These are phyloP conservation scores for Ascaphus truei DNA, from an alignment of 2,113 vertebrate genomes.

Conservation along the genomic window DNA sequence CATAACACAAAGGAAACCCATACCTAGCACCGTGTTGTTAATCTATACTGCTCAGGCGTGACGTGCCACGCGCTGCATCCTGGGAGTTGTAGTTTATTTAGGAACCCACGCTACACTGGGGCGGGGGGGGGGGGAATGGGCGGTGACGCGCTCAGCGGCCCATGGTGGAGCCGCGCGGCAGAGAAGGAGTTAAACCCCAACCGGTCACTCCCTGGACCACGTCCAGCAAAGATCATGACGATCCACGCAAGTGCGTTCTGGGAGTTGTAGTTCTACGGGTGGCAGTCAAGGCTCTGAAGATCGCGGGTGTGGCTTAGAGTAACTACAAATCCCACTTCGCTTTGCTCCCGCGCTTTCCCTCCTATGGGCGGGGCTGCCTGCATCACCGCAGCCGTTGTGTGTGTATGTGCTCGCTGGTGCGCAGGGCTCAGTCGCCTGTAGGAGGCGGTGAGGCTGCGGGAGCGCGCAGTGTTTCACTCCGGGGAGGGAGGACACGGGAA, in stretches of 20 bases:
- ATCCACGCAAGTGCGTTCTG: neutral
- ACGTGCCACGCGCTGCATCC: neutral
- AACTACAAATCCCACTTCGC: conserved; percentile 6
- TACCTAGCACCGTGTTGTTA: no score
- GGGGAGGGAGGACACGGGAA: neutral
- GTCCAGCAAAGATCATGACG: neutral
- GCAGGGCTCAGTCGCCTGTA: conserved; percentile 15
- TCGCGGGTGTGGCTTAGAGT: neutral
- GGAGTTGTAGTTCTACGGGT: neutral
- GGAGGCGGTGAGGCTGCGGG: conserved; percentile 17
- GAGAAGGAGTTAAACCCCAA: neutral
- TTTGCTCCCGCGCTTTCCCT: neutral
- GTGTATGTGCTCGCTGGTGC: neutral
- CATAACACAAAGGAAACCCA: no score
- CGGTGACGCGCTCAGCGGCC: neutral
- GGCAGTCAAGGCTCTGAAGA: neutral
- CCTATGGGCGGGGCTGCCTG: neutral
- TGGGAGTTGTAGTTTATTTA: neutral
- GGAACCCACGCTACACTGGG: no score
- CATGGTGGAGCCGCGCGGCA: neutral
- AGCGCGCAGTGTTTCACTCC: no score
- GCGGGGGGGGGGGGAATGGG: no score
- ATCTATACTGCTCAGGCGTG: no score
- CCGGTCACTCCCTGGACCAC: neutral
- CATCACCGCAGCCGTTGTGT: neutral